Conservation (phyloP, 2,888 invertebrate species). For the Dinocampus coccinellae region DNA sequence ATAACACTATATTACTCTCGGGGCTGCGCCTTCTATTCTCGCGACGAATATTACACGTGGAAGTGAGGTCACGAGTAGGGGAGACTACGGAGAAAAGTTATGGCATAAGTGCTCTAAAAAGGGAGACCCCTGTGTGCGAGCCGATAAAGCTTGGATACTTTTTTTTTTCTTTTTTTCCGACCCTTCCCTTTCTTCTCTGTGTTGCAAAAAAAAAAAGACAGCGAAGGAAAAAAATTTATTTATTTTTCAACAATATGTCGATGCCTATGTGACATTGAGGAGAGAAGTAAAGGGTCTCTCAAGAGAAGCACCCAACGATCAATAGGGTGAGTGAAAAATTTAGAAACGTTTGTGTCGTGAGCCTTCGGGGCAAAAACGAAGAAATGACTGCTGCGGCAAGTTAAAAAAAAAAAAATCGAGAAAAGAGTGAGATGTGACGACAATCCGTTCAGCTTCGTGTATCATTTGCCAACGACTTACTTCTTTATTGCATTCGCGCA, state of each 20-base stretch:
- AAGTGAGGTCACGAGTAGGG: conserved; percentile 33
- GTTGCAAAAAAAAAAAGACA: conserved; percentile 10
- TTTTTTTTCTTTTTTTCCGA: conserved; percentile 30
- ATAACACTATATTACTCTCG: conserved; percentile 44
- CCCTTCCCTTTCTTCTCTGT: background rate
- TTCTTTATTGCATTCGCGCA: conserved; percentile 36
- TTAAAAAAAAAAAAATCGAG: background rate
- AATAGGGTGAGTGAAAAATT: conserved; percentile 30
- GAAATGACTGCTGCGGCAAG: conserved; percentile 2
- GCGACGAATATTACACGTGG: conserved; percentile 48
- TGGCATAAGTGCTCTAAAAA: conserved; percentile 48
- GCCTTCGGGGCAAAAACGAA: conserved; percentile 15
- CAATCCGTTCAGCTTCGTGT: conserved; percentile 24
- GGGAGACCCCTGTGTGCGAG: conserved; percentile 35
- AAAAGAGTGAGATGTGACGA: conserved; percentile 10
- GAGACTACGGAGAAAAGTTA: conserved; percentile 44
- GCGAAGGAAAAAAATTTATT: conserved; percentile 7
- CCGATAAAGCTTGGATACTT: conserved; percentile 42
- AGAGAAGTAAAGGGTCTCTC: background rate
- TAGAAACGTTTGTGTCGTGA: conserved; percentile 18
- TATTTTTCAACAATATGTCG: background rate
- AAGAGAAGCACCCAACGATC: conserved; percentile 5
- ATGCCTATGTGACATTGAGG: background rate
- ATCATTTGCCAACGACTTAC: conserved; percentile 30
- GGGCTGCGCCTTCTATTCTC: conserved; percentile 37